phyloP scores from a whole-genome alignment of 2,797 vertebrate species.

The Pelobates cultripes region DNA sequence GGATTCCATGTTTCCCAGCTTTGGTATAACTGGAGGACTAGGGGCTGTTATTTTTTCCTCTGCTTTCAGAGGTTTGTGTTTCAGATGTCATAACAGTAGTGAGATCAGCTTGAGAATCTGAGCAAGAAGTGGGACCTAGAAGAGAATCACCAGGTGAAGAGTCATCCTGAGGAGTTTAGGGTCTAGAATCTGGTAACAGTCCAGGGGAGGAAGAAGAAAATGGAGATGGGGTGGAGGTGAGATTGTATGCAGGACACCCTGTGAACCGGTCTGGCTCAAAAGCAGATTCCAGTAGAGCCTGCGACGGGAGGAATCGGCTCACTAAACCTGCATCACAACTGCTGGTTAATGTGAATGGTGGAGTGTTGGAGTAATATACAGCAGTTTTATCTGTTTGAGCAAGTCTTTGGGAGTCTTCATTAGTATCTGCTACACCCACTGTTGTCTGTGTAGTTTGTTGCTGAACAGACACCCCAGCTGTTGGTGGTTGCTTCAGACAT shows the following conservation, averaged over 20 bases:
- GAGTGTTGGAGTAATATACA: background rate
- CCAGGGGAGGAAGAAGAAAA: constrained; percentile 91
- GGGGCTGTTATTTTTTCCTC: constrained; percentile 59
- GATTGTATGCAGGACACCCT: constrained; percentile 67
- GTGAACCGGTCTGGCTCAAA: constrained; percentile 86
- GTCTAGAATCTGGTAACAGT: constrained; percentile 85
- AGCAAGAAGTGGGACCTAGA: constrained; percentile 14
- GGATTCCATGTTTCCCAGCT: constrained; percentile 11
- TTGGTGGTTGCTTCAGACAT: constrained; percentile 83
- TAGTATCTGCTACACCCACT: background rate
- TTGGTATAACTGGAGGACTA: constrained; percentile 35
- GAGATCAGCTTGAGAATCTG: constrained; percentile 20
- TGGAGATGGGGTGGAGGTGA: constrained; percentile 82
- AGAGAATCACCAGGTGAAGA: constrained; percentile 49
- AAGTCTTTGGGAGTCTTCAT: background rate
- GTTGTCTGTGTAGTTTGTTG: constrained; percentile 1
- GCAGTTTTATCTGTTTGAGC: constrained; percentile 32
- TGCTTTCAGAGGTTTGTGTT: constrained; percentile 65
- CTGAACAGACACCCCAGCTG: constrained; percentile 58
- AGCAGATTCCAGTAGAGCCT: constrained; percentile 80
- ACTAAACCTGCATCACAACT: constrained; percentile 22
- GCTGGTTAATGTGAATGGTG: constrained; percentile 23
- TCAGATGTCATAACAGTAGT: background rate
- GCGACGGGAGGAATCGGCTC: constrained; percentile 57
- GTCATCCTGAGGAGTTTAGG: constrained; percentile 76